Conservation (phyloP, 1,140 invertebrate genomes). For the Drosophila nigrodunni region DNA sequence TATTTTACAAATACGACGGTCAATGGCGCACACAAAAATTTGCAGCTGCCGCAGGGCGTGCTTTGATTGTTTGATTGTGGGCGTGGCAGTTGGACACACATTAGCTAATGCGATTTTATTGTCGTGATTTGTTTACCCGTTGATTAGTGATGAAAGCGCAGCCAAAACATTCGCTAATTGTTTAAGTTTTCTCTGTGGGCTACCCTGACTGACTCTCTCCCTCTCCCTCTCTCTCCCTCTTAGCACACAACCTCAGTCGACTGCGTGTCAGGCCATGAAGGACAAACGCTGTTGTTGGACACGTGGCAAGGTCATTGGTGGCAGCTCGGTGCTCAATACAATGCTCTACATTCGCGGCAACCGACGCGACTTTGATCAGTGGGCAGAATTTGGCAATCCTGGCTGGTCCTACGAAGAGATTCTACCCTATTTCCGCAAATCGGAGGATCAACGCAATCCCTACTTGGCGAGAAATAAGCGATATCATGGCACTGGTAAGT, state of each 20-base stretch:
- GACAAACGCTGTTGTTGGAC: conserved; percentile 93
- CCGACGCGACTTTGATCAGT: conserved; percentile 94
- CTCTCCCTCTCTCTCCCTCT: conserved; percentile 4
- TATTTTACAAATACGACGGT: conserved; percentile 19
- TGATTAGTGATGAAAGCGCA: conserved; percentile 47
- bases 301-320: conserved; percentile 93
- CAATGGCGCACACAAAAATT: conserved; percentile 27
- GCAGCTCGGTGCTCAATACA: conserved; percentile 93
- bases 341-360: conserved; percentile 98
- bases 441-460: conserved; percentile 92
- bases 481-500: conserved; percentile 88
- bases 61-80: conserved; percentile 36
- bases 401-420: conserved; percentile 96
- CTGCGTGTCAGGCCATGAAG: conserved; percentile 93
- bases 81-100: conserved; percentile 43
- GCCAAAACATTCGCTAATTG: conserved; percentile 60
- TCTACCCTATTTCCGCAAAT: conserved; percentile 94
- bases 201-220: not conserved
- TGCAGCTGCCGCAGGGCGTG: conserved; percentile 18
- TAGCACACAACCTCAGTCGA: conserved; percentile 92
- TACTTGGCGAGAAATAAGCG: conserved; percentile 90
- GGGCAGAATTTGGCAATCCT: conserved; percentile 93
- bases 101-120: conserved; percentile 69
- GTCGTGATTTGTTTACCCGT: conserved; percentile 47
- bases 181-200: conserved; percentile 29